Conservation (phyloP, 2,888 invertebrate genomes). For the Orthosia incerta region DNA sequence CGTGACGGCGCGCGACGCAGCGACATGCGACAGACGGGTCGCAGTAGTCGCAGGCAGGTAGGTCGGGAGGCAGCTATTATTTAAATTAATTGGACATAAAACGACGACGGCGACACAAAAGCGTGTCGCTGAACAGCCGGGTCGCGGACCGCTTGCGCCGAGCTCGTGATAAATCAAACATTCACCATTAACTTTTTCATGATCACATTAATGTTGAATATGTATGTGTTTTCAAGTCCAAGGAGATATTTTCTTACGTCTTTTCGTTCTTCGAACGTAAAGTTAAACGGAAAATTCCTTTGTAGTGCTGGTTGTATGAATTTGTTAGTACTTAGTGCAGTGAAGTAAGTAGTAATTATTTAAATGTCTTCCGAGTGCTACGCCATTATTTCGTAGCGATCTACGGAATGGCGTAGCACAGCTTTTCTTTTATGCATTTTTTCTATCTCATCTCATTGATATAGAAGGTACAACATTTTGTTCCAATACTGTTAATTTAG, state of each 20-base stretch:
- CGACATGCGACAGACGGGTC: conserved; percentile 75
- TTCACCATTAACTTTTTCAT: conserved; percentile 71
- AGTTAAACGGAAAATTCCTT: conserved; percentile 28
- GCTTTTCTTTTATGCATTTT: neutral
- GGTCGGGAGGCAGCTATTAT: conserved; percentile 87
- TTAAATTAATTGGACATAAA: conserved; percentile 90
- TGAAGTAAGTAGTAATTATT: conserved; percentile 27
- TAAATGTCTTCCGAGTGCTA: conserved; percentile 15
- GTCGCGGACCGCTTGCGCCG: conserved; percentile 70
- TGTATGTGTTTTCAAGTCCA: conserved; percentile 55
- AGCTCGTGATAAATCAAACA: conserved; percentile 72
- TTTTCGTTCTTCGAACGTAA: conserved; percentile 27
- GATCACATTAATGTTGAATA: conserved; percentile 62
- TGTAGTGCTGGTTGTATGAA: conserved; percentile 6
- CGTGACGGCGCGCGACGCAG: conserved; percentile 58
- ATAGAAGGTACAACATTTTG: neutral
- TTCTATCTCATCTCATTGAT: neutral
- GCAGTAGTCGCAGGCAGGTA: conserved; percentile 84
- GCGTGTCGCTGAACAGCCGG: conserved; percentile 81
- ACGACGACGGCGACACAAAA: conserved; percentile 82
- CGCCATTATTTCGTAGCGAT: conserved; percentile 20
- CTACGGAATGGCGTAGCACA: neutral
- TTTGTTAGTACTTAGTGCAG: conserved; percentile 14
- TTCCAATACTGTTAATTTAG: neutral
- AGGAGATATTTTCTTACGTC: conserved; percentile 48